These are phyloP conservation scores for Argyresthia goedartella DNA, from an alignment of 2,888 invertebrate species.

Conservation along the genomic window DNA sequence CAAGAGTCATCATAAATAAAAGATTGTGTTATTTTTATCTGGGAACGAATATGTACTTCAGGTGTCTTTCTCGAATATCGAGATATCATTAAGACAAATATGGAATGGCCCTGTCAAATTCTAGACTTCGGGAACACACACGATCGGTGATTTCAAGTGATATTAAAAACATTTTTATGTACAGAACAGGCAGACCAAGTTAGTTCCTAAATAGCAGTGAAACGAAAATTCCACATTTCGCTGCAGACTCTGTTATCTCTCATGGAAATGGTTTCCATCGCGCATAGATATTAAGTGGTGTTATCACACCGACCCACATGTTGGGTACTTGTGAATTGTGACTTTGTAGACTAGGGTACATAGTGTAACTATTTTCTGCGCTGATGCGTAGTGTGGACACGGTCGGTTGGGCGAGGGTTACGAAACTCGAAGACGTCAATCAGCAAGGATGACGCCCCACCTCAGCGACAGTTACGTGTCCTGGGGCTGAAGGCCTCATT, in stretches of 20 bases:
- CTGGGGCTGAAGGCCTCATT: conserved; percentile 46
- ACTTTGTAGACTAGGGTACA: not conserved
- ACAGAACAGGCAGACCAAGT: too few relatives aligned
- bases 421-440: not conserved
- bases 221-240: too few relatives aligned
- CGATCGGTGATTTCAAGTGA: too few relatives aligned
- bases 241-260: conserved; percentile 4
- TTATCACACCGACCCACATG: conserved; percentile 18
- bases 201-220: too few relatives aligned
- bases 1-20: too few relatives aligned
- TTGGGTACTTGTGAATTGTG: not conserved
- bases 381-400: conserved; percentile 6
- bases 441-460: conserved; percentile 1
- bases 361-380: not conserved
- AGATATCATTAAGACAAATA: too few relatives aligned
- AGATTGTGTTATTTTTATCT: too few relatives aligned
- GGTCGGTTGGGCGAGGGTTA: conserved; percentile 33
- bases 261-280: conserved; percentile 27
- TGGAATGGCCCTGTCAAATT: too few relatives aligned
- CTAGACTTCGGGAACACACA: too few relatives aligned
- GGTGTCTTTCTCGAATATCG: too few relatives aligned
- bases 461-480: conserved; percentile 11
- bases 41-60: too few relatives aligned
- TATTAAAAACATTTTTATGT: too few relatives aligned
- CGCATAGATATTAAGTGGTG: conserved; percentile 35